These are phyloP conservation scores for Sebastes ruberrimus DNA, from an alignment of 2,797 vertebrate genomes.

Conservation along the genomic window DNA sequence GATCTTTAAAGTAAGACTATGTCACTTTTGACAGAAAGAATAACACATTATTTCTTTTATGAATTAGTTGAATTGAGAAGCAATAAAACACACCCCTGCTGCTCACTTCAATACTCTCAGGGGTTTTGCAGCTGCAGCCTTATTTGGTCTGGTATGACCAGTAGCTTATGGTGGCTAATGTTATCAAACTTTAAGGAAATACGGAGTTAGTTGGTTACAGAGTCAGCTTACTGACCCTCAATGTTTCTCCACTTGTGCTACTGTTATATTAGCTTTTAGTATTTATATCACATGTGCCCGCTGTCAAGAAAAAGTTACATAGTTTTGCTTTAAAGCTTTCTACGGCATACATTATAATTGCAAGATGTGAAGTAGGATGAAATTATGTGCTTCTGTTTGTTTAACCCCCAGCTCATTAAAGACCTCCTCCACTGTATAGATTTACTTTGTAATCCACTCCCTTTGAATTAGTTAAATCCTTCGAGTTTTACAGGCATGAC, in stretches of 20 bases:
- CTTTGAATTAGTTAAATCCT: conserved; percentile 6
- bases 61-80: background rate
- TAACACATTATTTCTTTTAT: background rate
- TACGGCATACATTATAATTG: background rate
- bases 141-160: background rate
- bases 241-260: background rate
- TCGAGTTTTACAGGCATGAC: background rate
- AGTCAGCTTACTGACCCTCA: background rate
- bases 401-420: conserved; percentile 24
- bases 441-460: conserved; percentile 15
- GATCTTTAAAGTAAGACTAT: background rate
- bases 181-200: background rate
- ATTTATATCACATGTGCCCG: background rate
- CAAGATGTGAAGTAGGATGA: background rate
- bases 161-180: background rate
- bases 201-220: too few relatives aligned
- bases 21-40: background rate
- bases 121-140: background rate
- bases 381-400: conserved; percentile 16
- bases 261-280: background rate
- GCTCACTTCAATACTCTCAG: background rate
- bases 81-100: background rate
- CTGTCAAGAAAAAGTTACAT: background rate
- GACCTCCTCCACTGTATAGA: conserved; percentile 1
- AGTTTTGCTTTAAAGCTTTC: background rate